These are phyloP conservation scores for Pseudomyrmex dendroicus DNA, from an alignment of 1,140 invertebrate species.

Conservation along the genomic window DNA sequence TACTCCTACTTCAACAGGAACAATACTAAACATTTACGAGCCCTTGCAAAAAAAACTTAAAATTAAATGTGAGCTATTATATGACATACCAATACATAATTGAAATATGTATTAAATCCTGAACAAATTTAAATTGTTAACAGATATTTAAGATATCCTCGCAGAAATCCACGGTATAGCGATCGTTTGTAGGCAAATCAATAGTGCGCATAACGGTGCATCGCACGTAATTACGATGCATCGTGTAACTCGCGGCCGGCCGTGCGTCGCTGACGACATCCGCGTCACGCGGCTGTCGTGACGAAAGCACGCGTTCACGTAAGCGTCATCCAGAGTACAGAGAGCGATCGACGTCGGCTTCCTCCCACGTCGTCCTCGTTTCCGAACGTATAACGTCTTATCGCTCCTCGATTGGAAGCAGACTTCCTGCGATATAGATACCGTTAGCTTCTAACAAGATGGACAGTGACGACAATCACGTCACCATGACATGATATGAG, in stretches of 20 bases:
- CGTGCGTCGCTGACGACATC: constrained; percentile 48
- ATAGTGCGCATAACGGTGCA: not conserved
- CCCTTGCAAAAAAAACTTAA: too few species aligned
- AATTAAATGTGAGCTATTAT: too few species aligned
- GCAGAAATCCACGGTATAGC: not conserved
- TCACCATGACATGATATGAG: not conserved
- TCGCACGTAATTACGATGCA: constrained; percentile 19
- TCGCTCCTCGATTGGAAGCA: constrained; percentile 40
- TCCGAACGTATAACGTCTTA: constrained; percentile 41
- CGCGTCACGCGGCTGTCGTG: constrained; percentile 54
- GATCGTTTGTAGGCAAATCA: too few species aligned
- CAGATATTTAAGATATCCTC: not conserved
- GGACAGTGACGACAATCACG: not conserved
- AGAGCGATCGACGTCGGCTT: not conserved
- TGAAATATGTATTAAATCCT: not conserved
- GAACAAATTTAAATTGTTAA: not conserved
- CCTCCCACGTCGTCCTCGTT: constrained; percentile 31
- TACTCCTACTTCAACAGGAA: too few species aligned
- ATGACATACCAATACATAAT: too few species aligned
- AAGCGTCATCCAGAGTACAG: not conserved
- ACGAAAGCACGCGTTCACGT: constrained; percentile 50
- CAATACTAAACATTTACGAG: too few species aligned
- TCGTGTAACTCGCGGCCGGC: constrained; percentile 12
- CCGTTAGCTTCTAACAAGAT: constrained; percentile 28
- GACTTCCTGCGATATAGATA: constrained; percentile 33